Conservation (phyloP, 2,888 invertebrate genomes). For the Steinernema hermaphroditum region DNA sequence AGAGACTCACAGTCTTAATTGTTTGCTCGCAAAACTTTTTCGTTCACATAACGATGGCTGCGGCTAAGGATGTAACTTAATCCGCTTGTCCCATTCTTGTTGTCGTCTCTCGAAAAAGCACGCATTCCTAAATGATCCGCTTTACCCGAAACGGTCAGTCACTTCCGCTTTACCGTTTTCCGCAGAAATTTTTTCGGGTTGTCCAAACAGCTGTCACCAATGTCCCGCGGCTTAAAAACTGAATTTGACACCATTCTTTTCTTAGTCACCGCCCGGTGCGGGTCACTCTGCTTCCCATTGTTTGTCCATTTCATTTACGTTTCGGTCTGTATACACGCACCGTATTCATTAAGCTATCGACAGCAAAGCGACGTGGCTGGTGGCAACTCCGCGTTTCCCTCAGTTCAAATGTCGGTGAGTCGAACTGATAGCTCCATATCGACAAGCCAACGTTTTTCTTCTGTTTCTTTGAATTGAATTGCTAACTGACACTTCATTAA, state of each 20-base stretch:
- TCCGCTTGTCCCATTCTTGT: not conserved
- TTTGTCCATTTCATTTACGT: constrained; percentile 21
- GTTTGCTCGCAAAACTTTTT: too few relatives aligned
- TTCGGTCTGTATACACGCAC: constrained; percentile 13
- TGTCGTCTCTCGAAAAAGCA: not conserved
- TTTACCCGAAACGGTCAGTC: not conserved
- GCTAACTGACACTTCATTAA: too few relatives aligned
- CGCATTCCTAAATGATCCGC: not conserved
- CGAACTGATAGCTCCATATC: too few relatives aligned
- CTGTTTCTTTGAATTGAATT: too few relatives aligned
- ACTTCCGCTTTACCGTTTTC: constrained; percentile 9
- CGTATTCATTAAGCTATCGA: constrained; percentile 4
- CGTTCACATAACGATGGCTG: too few relatives aligned
- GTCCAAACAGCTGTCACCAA: constrained; percentile 21
- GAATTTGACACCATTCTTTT: not conserved
- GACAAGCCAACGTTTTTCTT: too few relatives aligned
- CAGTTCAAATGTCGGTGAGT: too few relatives aligned
- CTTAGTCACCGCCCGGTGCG: not conserved
- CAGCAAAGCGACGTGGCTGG: too few relatives aligned
- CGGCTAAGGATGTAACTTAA: constrained; percentile 70
- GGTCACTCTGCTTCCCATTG: not conserved
- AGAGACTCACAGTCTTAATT: too few relatives aligned
- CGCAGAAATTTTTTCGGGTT: not conserved
- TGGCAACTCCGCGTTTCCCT: too few relatives aligned
- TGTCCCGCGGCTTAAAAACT: constrained; percentile 3